Evolutionary conservation across 2,113 vertebrate genomes (phyloP), one percentile per base, ranked within the genome.

Genomic region (Hiodon tergisus): DNA sequence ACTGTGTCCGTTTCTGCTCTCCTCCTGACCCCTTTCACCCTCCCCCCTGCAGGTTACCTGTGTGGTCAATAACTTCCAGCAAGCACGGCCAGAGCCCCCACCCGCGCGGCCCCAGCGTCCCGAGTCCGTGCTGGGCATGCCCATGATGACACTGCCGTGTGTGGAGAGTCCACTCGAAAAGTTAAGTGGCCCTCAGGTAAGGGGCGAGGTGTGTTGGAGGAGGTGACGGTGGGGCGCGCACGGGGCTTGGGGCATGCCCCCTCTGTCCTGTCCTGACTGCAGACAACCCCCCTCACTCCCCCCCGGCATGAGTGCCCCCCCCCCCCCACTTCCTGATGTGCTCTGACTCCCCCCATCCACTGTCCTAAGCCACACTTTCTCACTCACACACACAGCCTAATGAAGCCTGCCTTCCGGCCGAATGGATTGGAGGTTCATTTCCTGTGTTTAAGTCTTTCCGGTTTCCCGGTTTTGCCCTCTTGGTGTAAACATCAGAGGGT

Each of bases 121-220:
- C 6, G 91, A 93, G 69, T 85, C 86, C 8, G 61, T 86, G 47
- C 79, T 88, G 50, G 90, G 89, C 53, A 78, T 90, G 77, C 91
- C 92, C 67, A 88, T 91, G 63, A 82, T 92, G 76, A 87, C 82
- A 60, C 81, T 91, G 81, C 89, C 92, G 67, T 90, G 91, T 2
- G 80, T 93, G 79, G 91, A 94, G 81, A 93, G 88, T 89, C 92
- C 93, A 92, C 92, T 95, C 73, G 93, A 95, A 93, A 95, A 97
- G 92, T 93, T 96, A 93, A 94, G 93, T 93, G 90, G 91, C 78
- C 86, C 89, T 87, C 93, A 95, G 94, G 94, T 96, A 94, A 95
- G 93, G 88, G 91, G 85, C 66, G 83, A 82, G 11, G 72, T 78
- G 73, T 77, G 55, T 70, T 78, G 72, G 59, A 31, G 17, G 11